Evolutionary conservation across 2,888 invertebrate genomes (phyloP), one percentile per base, ranked within the genome.

Genomic region (Linyphia triangularis): DNA sequence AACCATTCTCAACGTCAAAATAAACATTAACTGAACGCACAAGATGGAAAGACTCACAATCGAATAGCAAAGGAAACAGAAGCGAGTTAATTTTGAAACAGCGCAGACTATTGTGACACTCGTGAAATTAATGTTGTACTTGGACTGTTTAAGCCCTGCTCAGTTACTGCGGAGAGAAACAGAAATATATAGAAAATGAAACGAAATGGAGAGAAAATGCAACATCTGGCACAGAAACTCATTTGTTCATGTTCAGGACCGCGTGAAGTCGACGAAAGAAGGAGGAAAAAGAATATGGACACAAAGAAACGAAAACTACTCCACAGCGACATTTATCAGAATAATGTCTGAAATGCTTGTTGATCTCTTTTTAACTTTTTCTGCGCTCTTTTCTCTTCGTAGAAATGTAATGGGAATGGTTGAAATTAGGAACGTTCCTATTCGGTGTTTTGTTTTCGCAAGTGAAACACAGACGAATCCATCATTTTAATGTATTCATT

Each of bases 81-180:
- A 51, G 16, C n/a, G 51, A 78, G 65, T 78, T 78, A 78, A 78
- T 78, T 78, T 78, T 65, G 78, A 63, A 65, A 63, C 3, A 40
- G 24, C 13, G n/a, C 78, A 78, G 63, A 78, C 43, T 43, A 65
- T 63, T 78, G 78, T 78, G 78, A 78, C 63, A 43, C n/a, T 40
- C 43, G 43, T 40, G 63, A 63, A 78, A 78, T 63, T 40, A 65
- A 78, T 78, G 78, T 72, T 16, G 6, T n/a, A 1, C 51, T 51
- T n/a, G 51, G n/a, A 51, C 51, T 30, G 33, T 33, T 51, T n/a
- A 59, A 22, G 30, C 22, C 22, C 9, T 24, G 37, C 26, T 30
- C 70, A 9, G 40, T 24, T 40, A 24, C 24, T 59, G 59, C 33
- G 16, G 73, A 69, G 37, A 69, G 37, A 30, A 37, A 69, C 13